Evolutionary conservation across 2,888 invertebrate species (phyloP), one percentile per base, ranked within the genome.

Genomic region (Noctua janthe): DNA sequence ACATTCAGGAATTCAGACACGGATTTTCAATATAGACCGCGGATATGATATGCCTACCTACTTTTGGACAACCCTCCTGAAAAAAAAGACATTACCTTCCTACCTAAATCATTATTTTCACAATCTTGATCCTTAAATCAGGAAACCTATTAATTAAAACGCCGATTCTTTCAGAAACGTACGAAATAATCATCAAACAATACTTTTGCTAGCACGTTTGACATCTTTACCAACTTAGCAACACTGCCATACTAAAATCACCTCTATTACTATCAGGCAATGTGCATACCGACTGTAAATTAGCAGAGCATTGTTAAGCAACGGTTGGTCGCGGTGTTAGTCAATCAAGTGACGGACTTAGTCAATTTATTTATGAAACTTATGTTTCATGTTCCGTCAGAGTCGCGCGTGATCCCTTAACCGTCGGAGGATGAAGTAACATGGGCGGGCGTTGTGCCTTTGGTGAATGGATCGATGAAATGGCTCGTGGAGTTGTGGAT

Each of bases 291-390:
- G n/a, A 69, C 72, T 13, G 75, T 39, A 71, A 47, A 71, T 51
- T 20, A 62, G 20, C 23, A 71, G 49, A 71, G 17, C 39, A 78
- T 76, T 71, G 74, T 89, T 84, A 80, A 43, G 84, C 78, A 88
- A 89, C n/a, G 29, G 29, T 86, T 79, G 69, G 80, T 81, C 79
- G 77, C 88, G 66, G 76, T 11, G 4, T 71, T 86, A 29, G 78
- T 71, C 74, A 84, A 87, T 76, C 70, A 81, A 71, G 87, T 81
- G 81, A 87, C 74, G 66, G 15, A 70, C 74, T 85, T 84, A 15
- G 85, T 74, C 76, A 81, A 81, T 78, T 76, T 87, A 66, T 75
- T 87, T 81, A 54, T 81, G 87, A 78, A 86, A 86, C 64, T 67
- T 74, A 74, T 56, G 66, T 75, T 85, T 71, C 69, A 77, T 75